These are phyloP conservation scores for Cyclargus thomasi DNA, from an alignment of 1,140 invertebrate species.

Conservation along the genomic window DNA sequence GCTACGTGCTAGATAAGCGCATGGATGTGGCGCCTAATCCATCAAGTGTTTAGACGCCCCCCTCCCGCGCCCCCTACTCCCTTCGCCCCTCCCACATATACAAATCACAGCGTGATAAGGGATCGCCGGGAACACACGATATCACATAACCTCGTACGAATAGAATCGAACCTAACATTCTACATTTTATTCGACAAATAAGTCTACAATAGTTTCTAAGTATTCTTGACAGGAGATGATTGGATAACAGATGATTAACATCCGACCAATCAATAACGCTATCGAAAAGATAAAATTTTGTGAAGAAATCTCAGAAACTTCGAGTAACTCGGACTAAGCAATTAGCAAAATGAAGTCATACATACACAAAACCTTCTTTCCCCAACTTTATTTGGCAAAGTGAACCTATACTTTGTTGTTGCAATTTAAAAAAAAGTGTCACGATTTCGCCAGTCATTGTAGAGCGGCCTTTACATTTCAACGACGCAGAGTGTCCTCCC, in stretches of 20 bases:
- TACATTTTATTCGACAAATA: too few species aligned
- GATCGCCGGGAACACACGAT: neutral
- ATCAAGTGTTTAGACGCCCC: constrained; percentile 17
- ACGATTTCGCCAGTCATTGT: neutral
- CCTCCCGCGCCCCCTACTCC: neutral
- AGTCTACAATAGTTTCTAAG: too few species aligned
- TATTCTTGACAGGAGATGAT: too few species aligned
- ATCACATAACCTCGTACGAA: neutral
- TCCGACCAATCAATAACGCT: too few species aligned
- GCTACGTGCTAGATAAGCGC: constrained; percentile 23
- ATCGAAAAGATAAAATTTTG: too few species aligned
- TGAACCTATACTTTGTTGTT: neutral
- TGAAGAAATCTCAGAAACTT: too few species aligned
- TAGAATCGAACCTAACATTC: too few species aligned
- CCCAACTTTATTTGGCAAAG: neutral
- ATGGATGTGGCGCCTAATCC: constrained; percentile 28
- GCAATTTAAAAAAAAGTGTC: neutral
- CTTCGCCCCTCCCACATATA: neutral
- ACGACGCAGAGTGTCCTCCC: neutral
- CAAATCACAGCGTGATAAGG: neutral
- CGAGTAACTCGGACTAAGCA: too few species aligned
- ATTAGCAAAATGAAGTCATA: too few species aligned
- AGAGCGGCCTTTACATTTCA: neutral
- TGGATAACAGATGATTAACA: too few species aligned
- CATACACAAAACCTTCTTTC: too few species aligned